Evolutionary conservation across 2,797 vertebrate genomes (phyloP), one percentile per base, ranked within the genome.

Genomic region (Peromyscus attwateri): DNA sequence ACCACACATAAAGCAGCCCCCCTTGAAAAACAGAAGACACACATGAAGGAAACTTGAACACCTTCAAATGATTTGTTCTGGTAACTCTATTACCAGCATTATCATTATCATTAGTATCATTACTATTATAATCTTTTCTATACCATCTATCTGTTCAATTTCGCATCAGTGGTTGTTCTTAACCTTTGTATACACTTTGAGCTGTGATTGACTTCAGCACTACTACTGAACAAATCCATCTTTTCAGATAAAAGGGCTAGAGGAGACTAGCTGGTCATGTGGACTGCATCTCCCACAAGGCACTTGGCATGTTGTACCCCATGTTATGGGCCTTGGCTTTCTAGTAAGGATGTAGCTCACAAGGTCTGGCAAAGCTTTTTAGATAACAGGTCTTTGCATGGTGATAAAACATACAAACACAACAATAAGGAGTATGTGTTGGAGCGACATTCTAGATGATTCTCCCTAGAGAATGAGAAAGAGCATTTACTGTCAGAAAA

Each of bases 31-130:
- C 90, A 82, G 87, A 94, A 60, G 71, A 89, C 27, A 52, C 31
- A 1, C 57, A 25, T 79, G 92, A 95, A 96, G 37, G 77, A 94
- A 95, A 97, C 60, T 66, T 90, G 81, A 95, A 92, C n/a, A 85
- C 70, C 34, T 95, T 89, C 40, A 68, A 96, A 92, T 94, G 88
- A 31, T 57, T 37, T 93, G 73, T 43, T 37, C 75, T 52, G 52
- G 52, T 52, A 43, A 57, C 17, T 43, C 49, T 34, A 8, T 46
- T 46, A 6, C 40, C 13, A 60, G 29, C 46, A 34, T 31, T 79
- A 52, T 79, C 75, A 31, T 75, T 27, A 80, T 57, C n/a, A 19
- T 73, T 12, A 31, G 21, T 2, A 19, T 87, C 12, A 1, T 37
- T 27, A 3, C 29, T 10, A 0, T 0, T 21, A n/a, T 62, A 43